phyloP scores from a whole-genome alignment of 1,140 invertebrate genomes.

The Palaemon carinicauda region DNA sequence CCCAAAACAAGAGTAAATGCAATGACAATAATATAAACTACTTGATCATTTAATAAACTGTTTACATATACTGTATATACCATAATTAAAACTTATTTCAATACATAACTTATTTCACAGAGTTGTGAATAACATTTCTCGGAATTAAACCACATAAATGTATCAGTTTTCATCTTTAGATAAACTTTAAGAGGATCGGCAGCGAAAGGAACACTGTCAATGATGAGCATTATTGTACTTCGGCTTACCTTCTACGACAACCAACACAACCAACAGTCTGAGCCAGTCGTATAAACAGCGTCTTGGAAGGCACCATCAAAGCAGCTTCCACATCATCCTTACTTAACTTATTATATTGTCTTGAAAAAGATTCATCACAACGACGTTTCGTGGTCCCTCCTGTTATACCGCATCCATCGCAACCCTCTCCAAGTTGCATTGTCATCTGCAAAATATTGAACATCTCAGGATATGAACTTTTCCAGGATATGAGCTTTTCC shows the following conservation, averaged over 20 bases:
- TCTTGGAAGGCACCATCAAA: slow-evolving; percentile 34
- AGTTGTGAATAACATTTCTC: too few relatives aligned
- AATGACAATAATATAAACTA: not conserved
- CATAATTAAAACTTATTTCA: too few relatives aligned
- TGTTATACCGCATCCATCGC: slow-evolving; percentile 25
- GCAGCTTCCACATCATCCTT: slow-evolving; percentile 38
- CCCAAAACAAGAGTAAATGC: too few relatives aligned
- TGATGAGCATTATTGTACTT: too few relatives aligned
- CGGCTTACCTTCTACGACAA: slow-evolving; percentile 36
- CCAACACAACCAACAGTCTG: slow-evolving; percentile 46
- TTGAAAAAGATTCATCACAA: slow-evolving; percentile 33
- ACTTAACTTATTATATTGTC: slow-evolving; percentile 27
- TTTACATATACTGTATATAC: too few relatives aligned
- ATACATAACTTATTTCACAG: too few relatives aligned
- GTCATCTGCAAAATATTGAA: slow-evolving; percentile 22
- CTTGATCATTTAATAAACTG: not conserved
- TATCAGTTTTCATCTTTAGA: not conserved
- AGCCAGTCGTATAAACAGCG: slow-evolving; percentile 35
- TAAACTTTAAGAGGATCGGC: not conserved
- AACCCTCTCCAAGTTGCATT: slow-evolving; percentile 46
- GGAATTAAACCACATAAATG: not conserved
- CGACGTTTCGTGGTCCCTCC: slow-evolving; percentile 19
- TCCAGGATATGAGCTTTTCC: too few relatives aligned
- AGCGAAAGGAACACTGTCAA: not conserved
- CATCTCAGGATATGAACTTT: not conserved